Percentiles rank a stretch among this genome's conserved stretches.
Conservation (phyloP, 1,140 invertebrate genomes). For the Apis mellifera region DNA sequence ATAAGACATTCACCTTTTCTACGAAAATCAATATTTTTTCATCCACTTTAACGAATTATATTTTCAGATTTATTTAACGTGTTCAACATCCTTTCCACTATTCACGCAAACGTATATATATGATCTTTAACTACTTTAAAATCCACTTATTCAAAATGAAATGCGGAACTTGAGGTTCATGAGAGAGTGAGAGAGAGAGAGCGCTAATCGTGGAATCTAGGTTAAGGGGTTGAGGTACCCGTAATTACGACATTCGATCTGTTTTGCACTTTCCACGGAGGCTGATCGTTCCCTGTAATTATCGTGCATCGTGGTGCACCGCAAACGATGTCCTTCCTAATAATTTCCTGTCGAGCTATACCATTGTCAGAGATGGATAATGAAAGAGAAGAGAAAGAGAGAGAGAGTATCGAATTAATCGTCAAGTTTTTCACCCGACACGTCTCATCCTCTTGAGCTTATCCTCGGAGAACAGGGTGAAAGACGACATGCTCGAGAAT, state of each 20-base stretch:
- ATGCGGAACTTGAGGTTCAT: no score
- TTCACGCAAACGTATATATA: no score
- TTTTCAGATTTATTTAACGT: no score
- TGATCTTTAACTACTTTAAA: no score
- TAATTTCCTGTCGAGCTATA: conserved; percentile 24
- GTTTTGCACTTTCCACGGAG: conserved; percentile 9
- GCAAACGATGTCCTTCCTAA: conserved; percentile 15
- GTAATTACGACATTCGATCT: conserved; percentile 26
- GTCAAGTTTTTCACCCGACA: conserved; percentile 35
- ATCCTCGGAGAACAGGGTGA: background rate
- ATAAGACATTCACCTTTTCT: no score
- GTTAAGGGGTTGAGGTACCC: background rate
- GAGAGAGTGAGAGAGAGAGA: background rate
- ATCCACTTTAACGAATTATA: no score
- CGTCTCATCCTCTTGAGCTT: background rate
- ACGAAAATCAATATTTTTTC: no score
- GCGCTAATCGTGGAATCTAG: background rate
- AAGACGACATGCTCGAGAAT: conserved; percentile 14
- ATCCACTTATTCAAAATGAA: background rate
- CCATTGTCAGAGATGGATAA: background rate
- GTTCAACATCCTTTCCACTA: no score
- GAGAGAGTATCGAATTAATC: conserved; percentile 44
- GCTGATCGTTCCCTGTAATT: conserved; percentile 32
- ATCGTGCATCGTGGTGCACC: background rate
- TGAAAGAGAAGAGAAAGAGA: background rate